Evolutionary conservation across 2,797 vertebrate species (phyloP).

Genomic region (Betta splendens): DNA sequence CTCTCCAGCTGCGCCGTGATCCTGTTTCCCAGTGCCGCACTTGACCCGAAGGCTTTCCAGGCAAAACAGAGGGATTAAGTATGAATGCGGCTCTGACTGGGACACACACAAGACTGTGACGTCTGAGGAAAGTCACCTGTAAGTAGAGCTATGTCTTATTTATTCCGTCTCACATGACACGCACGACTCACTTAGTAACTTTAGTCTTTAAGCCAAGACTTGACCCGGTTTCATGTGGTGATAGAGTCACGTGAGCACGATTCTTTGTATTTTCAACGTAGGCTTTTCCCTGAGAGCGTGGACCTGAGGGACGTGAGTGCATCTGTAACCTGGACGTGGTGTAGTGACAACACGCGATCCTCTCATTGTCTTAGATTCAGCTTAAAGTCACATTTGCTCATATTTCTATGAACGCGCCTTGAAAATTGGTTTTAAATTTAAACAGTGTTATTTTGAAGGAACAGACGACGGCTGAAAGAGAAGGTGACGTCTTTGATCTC

Average conservation of each 20-base stretch:
- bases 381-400: not conserved
- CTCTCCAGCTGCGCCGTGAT: slow-evolving; percentile 60
- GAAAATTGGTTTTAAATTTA: not conserved
- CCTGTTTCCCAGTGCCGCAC: slow-evolving; percentile 53
- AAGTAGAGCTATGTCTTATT: slow-evolving; percentile 52
- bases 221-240: slow-evolving; percentile 65
- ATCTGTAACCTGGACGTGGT: not conserved
- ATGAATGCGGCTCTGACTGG: slow-evolving; percentile 63
- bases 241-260: slow-evolving; percentile 61
- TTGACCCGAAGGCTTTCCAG: slow-evolving; percentile 64
- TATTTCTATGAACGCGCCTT: slow-evolving; percentile 16
- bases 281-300: slow-evolving; percentile 66
- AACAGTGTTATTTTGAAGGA: not conserved
- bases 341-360: not conserved
- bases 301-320: slow-evolving; percentile 24
- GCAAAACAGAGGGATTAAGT: slow-evolving; percentile 76
- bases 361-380: not conserved
- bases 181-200: slow-evolving; percentile 33
- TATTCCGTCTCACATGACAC: slow-evolving; percentile 27
- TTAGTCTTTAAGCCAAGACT: slow-evolving; percentile 54
- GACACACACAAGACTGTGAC: slow-evolving; percentile 42
- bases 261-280: slow-evolving; percentile 78
- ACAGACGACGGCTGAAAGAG: slow-evolving; percentile 19
- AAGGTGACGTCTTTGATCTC: slow-evolving; percentile 1
- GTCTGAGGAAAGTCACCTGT: slow-evolving; percentile 55